Evolutionary conservation across 2,113 vertebrate species (phyloP), one percentile per base, ranked within the genome.

Genomic region (Ardeotis arabs): DNA sequence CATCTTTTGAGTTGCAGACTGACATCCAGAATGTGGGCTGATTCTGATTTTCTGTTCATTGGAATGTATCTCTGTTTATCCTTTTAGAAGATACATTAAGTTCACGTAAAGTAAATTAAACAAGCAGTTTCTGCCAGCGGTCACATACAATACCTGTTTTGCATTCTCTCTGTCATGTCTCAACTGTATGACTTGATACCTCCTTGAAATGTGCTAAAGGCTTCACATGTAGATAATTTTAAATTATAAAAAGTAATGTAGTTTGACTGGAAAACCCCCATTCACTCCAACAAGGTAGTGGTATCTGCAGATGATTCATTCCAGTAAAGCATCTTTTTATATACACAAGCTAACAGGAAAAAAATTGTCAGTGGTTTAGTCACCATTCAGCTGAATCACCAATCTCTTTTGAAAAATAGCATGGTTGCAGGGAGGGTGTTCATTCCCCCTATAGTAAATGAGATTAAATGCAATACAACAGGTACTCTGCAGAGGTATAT

Each of bases 311-410:
- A 73, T 84, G 68, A 90, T 73, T 69, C 47, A 49, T 93, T 94
- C 75, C 85, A 82, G 58, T 58, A 88, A 62, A 84, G 56, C 37
- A 69, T 80, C 78, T 95, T 95, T 95, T 97, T 92, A 91, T 93
- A 87, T 37, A 76, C 76, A 73, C 33, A 72, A 84, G 50, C 60
- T 86, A 84, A 72, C 49, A 90, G 78, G 52, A 58, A 93, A 90
- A 91, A 78, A 91, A 77, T 91, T 96, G 66, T 96, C 86, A 73
- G 84, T 83, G 56, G 76, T 91, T 94, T 91, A 93, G 93, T 95
- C 91, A 96, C 62, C 76, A 28, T 52, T 95, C 81, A 91, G 87
- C 78, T 95, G 93, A 96, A 88, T 92, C 94, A 95, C 64, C 72
- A 62, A 52, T 68, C 66, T 89, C 33, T 96, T 73, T 66, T 62